phyloP scores from a whole-genome alignment of 2,888 invertebrate species.

The Flexamia atlantica region DNA sequence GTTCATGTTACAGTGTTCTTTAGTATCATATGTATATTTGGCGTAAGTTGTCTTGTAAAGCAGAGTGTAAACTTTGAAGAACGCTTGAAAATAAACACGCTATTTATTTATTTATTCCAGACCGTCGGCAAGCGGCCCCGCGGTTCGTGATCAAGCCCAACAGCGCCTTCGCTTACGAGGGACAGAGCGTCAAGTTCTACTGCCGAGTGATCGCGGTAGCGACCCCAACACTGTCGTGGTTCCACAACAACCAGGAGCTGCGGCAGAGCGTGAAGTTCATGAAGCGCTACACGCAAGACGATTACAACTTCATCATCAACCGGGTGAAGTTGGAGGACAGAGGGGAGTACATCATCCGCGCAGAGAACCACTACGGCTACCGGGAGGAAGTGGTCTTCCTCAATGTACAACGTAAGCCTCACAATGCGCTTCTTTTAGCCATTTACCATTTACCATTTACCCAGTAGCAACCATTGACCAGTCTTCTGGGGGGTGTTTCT shows the following conservation, averaged over 20 bases:
- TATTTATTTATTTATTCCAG: too few species aligned
- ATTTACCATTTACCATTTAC: too few species aligned
- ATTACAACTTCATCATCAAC: slow-evolving; percentile 98
- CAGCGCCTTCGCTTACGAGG: slow-evolving; percentile 97
- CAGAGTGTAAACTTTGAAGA: too few species aligned
- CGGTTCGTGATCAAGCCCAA: slow-evolving; percentile 98
- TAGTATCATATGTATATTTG: too few species aligned
- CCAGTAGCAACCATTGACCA: too few species aligned
- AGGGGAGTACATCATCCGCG: slow-evolving; percentile 97
- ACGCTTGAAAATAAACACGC: too few species aligned
- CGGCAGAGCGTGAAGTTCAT: slow-evolving; percentile 99
- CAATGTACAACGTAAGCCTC: slow-evolving; percentile 91
- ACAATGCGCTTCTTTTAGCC: too few species aligned
- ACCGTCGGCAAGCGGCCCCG: slow-evolving; percentile 98
- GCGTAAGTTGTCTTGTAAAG: too few species aligned
- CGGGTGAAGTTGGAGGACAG: slow-evolving; percentile 96
- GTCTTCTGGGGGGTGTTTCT: too few species aligned
- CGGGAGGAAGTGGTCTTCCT: slow-evolving; percentile 98
- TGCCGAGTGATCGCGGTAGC: slow-evolving; percentile 97
- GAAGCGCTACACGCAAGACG: slow-evolving; percentile 97
- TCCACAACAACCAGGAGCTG: slow-evolving; percentile 93
- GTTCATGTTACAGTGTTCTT: too few species aligned
- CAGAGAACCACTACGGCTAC: slow-evolving; percentile 97
- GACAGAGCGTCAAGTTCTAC: slow-evolving; percentile 97
- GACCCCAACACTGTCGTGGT: slow-evolving; percentile 97